Conservation (phyloP, 1,140 invertebrate species). For the Zaprionus vittiger region DNA sequence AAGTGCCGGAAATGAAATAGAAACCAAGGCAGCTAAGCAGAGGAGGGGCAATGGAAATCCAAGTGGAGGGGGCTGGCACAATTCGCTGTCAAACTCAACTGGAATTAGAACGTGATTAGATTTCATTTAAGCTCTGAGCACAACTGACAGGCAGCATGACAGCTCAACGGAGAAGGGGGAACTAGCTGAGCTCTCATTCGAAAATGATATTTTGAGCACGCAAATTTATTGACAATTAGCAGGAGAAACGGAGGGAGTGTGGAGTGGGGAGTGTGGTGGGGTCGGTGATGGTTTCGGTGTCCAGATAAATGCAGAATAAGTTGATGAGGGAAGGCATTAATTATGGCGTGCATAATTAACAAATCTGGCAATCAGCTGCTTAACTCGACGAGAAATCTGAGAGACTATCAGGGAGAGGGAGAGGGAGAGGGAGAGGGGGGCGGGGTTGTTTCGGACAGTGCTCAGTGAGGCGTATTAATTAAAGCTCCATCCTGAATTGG, state of each 20-base stretch:
- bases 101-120: constrained; percentile 81
- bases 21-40: constrained; percentile 46
- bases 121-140: constrained; percentile 78
- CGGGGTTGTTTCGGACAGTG: constrained; percentile 25
- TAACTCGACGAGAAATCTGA: constrained; percentile 34
- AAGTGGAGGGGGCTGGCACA: constrained; percentile 20
- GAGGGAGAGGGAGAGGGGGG: background rate
- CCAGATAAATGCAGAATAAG: background rate
- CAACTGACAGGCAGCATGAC: constrained; percentile 76
- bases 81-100: constrained; percentile 73
- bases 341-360: constrained; percentile 79
- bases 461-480: constrained; percentile 71
- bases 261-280: background rate
- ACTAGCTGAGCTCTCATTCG: constrained; percentile 18
- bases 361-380: constrained; percentile 67
- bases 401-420: background rate
- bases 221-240: constrained; percentile 77
- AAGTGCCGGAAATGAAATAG: constrained; percentile 71
- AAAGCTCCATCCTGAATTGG: constrained; percentile 63
- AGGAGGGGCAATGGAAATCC: background rate
- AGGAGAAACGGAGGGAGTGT: constrained; percentile 14
- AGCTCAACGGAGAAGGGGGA: constrained; percentile 22
- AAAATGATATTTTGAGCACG: constrained; percentile 72
- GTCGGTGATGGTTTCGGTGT: background rate
- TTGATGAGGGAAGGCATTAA: constrained; percentile 56